phyloP scores from a whole-genome alignment of 1,140 invertebrate genomes.

The Cotesia vestalis region DNA sequence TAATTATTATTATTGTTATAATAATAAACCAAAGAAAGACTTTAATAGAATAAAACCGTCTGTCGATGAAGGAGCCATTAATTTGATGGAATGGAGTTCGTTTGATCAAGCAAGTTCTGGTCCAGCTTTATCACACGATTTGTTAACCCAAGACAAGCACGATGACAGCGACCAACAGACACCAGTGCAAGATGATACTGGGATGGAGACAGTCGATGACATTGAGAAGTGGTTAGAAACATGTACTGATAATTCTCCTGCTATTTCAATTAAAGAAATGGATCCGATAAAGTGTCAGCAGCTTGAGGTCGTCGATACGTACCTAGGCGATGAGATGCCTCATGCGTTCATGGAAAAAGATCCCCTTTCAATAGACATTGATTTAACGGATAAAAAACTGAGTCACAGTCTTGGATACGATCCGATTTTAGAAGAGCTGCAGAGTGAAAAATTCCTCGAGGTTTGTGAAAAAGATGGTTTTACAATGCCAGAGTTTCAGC shows the following conservation, averaged over 20 bases:
- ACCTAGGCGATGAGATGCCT: constrained; percentile 47
- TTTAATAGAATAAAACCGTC: background rate
- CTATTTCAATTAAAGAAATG: constrained; percentile 49
- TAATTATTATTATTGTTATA: constrained; percentile 2
- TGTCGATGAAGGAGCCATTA: no score
- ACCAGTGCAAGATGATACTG: constrained; percentile 39
- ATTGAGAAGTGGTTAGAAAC: constrained; percentile 60
- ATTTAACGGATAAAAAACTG: constrained; percentile 53
- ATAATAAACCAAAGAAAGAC: constrained; percentile 12
- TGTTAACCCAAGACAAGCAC: background rate
- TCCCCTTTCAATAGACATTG: constrained; percentile 51
- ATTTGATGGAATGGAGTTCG: no score
- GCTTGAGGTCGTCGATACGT: constrained; percentile 45
- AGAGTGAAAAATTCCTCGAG: constrained; percentile 53
- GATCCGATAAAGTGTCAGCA: constrained; percentile 47
- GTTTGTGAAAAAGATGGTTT: constrained; percentile 54
- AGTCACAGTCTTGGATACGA: constrained; percentile 54
- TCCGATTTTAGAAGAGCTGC: constrained; percentile 53
- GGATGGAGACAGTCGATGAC: constrained; percentile 50
- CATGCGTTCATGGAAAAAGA: constrained; percentile 51
- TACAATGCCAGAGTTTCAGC: constrained; percentile 56
- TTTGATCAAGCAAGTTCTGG: background rate
- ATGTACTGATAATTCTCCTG: constrained; percentile 44
- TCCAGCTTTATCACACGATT: constrained; percentile 15
- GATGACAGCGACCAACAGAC: background rate